Conservation (phyloP, 2,888 invertebrate species). For the Hyposoter dolosus region DNA sequence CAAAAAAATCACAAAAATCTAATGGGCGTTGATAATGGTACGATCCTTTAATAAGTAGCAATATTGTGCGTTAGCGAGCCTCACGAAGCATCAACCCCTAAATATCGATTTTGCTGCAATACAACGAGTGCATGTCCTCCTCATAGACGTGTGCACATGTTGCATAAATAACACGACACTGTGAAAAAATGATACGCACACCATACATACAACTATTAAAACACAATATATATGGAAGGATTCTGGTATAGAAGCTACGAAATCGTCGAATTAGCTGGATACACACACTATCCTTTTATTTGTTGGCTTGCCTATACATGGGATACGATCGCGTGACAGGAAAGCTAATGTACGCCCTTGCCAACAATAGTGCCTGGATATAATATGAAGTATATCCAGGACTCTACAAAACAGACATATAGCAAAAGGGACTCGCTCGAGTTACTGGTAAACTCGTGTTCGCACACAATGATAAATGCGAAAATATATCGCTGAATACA, state of each 20-base stretch:
- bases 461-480: constrained; percentile 53
- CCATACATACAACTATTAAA: not conserved
- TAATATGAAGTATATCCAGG: constrained; percentile 79
- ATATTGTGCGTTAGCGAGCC: constrained; percentile 26
- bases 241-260: constrained; percentile 43
- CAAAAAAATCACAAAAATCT: too few species aligned
- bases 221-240: not conserved
- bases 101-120: constrained; percentile 53
- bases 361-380: constrained; percentile 73
- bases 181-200: constrained; percentile 5
- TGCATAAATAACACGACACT: constrained; percentile 2
- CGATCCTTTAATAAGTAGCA: not conserved
- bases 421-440: constrained; percentile 58
- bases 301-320: constrained; percentile 52
- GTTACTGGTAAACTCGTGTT: constrained; percentile 52
- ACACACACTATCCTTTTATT: constrained; percentile 70
- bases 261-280: constrained; percentile 76
- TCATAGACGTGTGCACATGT: not conserved
- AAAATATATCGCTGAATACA: constrained; percentile 49
- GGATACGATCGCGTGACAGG: constrained; percentile 80
- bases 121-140: not conserved
- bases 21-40: too few species aligned
- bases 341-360: constrained; percentile 74
- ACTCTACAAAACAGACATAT: constrained; percentile 63
- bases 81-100: constrained; percentile 7